Base-by-base conservation (phyloP, 2,113 vertebrate species). In the Megaleporinus macrocephalus region DNA sequence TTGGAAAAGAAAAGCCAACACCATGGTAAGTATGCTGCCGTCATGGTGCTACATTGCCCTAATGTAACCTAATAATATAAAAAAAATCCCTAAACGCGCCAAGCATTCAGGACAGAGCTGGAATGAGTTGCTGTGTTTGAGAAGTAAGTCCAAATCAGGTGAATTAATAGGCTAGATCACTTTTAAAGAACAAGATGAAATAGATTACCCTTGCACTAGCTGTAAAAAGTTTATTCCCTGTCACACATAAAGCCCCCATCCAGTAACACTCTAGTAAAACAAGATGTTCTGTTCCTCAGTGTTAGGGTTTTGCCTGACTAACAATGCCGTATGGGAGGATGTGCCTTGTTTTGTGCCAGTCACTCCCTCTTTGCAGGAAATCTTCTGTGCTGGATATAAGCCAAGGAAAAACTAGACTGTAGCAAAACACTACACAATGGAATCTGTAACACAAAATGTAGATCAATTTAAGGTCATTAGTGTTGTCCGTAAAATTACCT, bases 221-320 rank as follows among this genome's bases (percentile, higher is more conserved):
- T 3, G 24, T 62, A 27, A 62, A 62, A 27, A 26, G n/a, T 62
- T 51, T n/a, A 59, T 62, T 62, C 24, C 13, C 53, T 0, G 14
- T 20, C 57, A 61, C 57, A 26, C 12, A 12, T 22, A 65, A n/a
- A 26, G 5, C 44, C 33, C 59, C 61, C 10, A 33, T 84, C 51
- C 55, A 51, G 24, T 18, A 63, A 49, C 36, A 47, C 55, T 80
- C 29, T 74, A 66, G 41, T 78, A 55, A 72, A 69, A 79, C 68
- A 77, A 83, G 84, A 76, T 82, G 72, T 85, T 69, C 71, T 79
- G n/a, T 79, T 47, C 33, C 44, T 75, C 71, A 22, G 33, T 75
- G 72, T 47, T 22, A 69, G 78, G 12, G 51, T 29, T 71, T 63
- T 62, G 55, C 70, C 15, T 26, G 41, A 44, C 49, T 71, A 65